phyloP scores from a whole-genome alignment of 2,797 vertebrate genomes.

The Pipistrellus nathusii region DNA sequence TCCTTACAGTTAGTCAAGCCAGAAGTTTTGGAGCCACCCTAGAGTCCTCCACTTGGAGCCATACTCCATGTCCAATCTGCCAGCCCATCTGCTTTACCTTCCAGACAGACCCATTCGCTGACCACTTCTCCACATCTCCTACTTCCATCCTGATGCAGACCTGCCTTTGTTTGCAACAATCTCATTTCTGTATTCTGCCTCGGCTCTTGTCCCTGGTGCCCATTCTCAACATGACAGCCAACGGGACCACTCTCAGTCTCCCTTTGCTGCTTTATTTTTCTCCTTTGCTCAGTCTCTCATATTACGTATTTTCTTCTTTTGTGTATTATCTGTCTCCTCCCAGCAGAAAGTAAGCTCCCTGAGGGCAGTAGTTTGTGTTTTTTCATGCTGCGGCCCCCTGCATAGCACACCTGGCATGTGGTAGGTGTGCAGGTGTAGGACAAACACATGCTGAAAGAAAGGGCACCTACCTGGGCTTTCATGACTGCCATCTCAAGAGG shows the following conservation, averaged over 20 bases:
- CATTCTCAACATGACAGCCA: not conserved
- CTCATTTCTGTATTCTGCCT: not conserved
- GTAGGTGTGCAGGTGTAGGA: fast-evolving
- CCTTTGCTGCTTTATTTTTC: not conserved
- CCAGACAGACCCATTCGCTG: not conserved
- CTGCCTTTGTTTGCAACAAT: no score
- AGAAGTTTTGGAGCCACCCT: not conserved
- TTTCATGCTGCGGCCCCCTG: not conserved
- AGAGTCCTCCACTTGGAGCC: not conserved
- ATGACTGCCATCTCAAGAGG: constrained; percentile 84
- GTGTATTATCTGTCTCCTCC: not conserved
- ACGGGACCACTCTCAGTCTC: not conserved
- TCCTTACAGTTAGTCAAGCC: not conserved
- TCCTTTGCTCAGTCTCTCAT: not conserved
- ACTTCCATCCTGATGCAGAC: not conserved
- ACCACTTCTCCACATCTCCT: not conserved
- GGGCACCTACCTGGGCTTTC: constrained; percentile 86
- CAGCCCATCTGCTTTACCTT: not conserved
- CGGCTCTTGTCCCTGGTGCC: not conserved
- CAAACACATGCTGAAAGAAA: fast-evolving
- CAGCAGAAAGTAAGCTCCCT: not conserved
- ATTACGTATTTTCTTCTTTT: no score
- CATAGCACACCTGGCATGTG: not conserved
- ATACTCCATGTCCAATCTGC: not conserved
- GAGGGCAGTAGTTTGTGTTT: not conserved